Conservation (phyloP, 1,140 invertebrate genomes). For the Reticulitermes speratus region DNA sequence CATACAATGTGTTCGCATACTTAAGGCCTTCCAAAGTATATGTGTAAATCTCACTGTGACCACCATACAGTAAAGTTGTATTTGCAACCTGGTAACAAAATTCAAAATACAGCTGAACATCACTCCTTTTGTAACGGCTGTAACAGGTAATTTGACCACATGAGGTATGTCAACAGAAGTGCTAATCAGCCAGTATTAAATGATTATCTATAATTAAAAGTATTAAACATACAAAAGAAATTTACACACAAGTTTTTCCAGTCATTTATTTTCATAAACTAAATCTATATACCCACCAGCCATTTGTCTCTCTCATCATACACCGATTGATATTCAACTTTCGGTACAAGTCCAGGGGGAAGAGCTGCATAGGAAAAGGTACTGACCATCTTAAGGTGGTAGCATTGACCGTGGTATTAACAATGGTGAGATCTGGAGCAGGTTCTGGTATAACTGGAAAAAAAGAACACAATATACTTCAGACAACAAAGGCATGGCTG, state of each 20-base stretch:
- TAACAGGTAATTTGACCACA: no score
- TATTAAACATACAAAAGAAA: no score
- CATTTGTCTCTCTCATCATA: conserved; percentile 54
- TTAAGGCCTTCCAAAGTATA: conserved; percentile 56
- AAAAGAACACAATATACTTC: conserved; percentile 24
- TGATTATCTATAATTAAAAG: no score
- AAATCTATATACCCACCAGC: conserved; percentile 35
- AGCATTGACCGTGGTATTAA: conserved; percentile 57
- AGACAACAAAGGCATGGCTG: neutral
- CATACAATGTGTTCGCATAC: conserved; percentile 66
- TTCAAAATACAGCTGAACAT: no score
- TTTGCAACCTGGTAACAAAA: conserved; percentile 35
- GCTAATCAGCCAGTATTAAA: no score
- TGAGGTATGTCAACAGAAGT: no score
- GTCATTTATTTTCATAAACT: no score
- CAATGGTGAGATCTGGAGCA: conserved; percentile 54
- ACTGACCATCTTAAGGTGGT: conserved; percentile 59
- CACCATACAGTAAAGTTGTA: conserved; percentile 41
- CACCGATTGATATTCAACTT: conserved; percentile 62
- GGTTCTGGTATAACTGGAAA: conserved; percentile 58
- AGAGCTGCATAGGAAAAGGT: conserved; percentile 56
- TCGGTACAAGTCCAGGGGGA: conserved; percentile 58
- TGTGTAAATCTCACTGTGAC: conserved; percentile 36
- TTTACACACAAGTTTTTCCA: no score
- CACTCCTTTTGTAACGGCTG: no score